Evolutionary conservation across 2,888 invertebrate species (phyloP).

Genomic region (Sphinx pinastri): DNA sequence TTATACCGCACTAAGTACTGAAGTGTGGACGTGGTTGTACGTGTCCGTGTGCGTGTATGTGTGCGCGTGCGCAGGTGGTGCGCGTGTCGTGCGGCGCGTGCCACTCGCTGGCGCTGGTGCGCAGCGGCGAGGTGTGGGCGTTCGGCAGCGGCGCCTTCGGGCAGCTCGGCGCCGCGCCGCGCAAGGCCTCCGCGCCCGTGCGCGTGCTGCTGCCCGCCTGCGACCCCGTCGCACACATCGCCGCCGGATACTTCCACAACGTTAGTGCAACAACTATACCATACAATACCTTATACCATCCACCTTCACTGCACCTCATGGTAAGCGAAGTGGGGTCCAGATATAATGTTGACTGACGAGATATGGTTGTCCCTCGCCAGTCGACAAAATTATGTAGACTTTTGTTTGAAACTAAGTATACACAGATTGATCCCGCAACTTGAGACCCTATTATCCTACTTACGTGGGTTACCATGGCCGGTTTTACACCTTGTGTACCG

Average conservation of each 20-base stretch:
- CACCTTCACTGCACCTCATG: neutral
- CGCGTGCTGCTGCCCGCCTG: constrained; percentile 58
- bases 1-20: too few relatives aligned
- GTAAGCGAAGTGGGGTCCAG: too few relatives aligned
- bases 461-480: too few relatives aligned
- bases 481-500: too few relatives aligned
- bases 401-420: too few relatives aligned
- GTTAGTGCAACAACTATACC: constrained; percentile 66
- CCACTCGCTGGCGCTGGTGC: constrained; percentile 88
- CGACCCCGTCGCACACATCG: constrained; percentile 71
- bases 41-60: neutral
- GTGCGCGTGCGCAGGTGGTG: constrained; percentile 56
- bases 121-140: constrained; percentile 87
- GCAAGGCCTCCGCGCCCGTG: constrained; percentile 86
- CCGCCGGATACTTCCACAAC: constrained; percentile 86
- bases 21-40: too few relatives aligned
- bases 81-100: constrained; percentile 86
- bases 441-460: too few relatives aligned
- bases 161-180: constrained; percentile 86
- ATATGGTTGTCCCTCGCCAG: too few relatives aligned
- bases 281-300: neutral
- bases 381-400: too few relatives aligned
- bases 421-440: too few relatives aligned
- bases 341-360: too few relatives aligned
- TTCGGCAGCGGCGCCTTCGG: constrained; percentile 91